Evolutionary conservation across 35 echinoderm and acorn worm genomes (phyloP), one percentile per base, ranked within the genome.

Genomic region (Holothuria glaberrima): DNA sequence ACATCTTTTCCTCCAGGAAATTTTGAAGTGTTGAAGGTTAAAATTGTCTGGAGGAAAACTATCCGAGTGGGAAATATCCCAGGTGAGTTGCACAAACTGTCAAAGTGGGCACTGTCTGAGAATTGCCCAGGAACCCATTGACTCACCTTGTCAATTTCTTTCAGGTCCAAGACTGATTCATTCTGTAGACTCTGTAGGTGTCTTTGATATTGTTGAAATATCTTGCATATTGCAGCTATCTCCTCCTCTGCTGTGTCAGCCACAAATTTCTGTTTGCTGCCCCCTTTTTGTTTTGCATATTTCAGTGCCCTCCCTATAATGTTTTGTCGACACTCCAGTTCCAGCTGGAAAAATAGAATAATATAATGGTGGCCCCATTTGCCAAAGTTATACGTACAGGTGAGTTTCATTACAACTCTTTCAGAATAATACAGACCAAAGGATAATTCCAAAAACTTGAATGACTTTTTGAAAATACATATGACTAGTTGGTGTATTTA

Each of bases 301-400:
- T 98, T 98, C 56, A 98, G 33, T 3, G 90, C 96, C 38, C 96
- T 71, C 4, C 76, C 89, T 17, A 94, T 89, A 36, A 98, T 82
- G 36, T 98, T 94, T 61, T 94, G 88, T 48, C 96, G 60, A 69
- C 96, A 94, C 9, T 98, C 96, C 5, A 92, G 81, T 25, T 92
- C 80, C 18, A 98, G 81, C 96, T 98, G 74, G n/a, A 41, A 70
- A 12, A 33, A 82, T 12, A 24, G 16, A 48, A 63, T 76, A 32
- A 25, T 3, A 72, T 21, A 25, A 48, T 46, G 3, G 24, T 5
- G 20, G 58, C 12, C 26, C 16, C 12, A 41, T 26, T 0, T 41
- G n/a, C 9, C 21, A 36, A 5, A 2, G 36, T 33, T 2, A 20
- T 75, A 20, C 59, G 27, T 75, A 24, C 10, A 46, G 4, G 44